Conservation (phyloP, 2,797 vertebrate genomes). For the Thunnus albacares region DNA sequence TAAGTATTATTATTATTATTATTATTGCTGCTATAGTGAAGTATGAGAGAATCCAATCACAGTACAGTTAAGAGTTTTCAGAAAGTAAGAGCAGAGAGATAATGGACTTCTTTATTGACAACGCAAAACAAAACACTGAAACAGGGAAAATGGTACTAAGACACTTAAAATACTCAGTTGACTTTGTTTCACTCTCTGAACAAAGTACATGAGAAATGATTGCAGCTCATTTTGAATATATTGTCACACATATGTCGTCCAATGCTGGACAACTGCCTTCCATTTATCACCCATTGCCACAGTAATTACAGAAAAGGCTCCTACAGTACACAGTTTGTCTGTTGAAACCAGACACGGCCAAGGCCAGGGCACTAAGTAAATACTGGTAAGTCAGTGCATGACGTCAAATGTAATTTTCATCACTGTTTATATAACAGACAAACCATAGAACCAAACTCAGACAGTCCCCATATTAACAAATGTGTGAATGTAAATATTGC, state of each 20-base stretch:
- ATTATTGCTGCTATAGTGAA: not conserved
- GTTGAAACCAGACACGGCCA: not conserved
- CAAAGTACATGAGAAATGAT: slow-evolving; percentile 17
- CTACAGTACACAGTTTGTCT: not conserved
- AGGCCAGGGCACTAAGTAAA: slow-evolving; percentile 3
- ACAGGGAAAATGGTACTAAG: not conserved
- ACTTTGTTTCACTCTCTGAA: slow-evolving; percentile 10
- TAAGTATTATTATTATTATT: too few species aligned
- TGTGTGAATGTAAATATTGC: slow-evolving; percentile 14
- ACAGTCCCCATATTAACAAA: not conserved
- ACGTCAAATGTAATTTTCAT: not conserved
- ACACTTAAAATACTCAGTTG: slow-evolving; percentile 13
- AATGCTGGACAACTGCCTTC: slow-evolving; percentile 1
- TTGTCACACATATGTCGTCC: not conserved
- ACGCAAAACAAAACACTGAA: slow-evolving; percentile 15
- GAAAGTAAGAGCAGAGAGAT: not conserved
- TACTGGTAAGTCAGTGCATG: slow-evolving; percentile 9
- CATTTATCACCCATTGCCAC: not conserved
- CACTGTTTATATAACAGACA: slow-evolving; percentile 27
- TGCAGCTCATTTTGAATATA: not conserved
- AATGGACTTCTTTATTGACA: slow-evolving; percentile 23
- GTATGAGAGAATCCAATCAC: too few species aligned
- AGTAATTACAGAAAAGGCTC: not conserved
- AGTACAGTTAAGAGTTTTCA: not conserved
- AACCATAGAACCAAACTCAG: slow-evolving; percentile 7